These are phyloP conservation scores for Gallinago jamesoni DNA, from an alignment of 2,113 vertebrate genomes.

Conservation along the genomic window DNA sequence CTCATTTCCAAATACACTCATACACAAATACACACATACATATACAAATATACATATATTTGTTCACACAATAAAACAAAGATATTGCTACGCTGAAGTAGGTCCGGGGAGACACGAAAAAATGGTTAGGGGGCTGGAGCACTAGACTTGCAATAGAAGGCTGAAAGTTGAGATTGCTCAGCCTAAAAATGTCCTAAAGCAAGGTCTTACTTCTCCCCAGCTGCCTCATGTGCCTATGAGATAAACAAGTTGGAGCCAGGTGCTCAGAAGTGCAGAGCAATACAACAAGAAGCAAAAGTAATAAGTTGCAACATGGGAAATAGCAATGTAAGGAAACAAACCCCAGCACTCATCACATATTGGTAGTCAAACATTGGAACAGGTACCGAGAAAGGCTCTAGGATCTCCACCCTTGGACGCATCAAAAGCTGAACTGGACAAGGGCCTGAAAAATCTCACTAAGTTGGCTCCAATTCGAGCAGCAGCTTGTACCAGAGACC, in stretches of 20 bases:
- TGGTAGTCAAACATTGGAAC: neutral
- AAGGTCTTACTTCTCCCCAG: neutral
- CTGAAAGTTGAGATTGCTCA: neutral
- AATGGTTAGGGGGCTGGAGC: rapidly evolving
- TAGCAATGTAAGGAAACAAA: neutral
- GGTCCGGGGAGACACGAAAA: neutral
- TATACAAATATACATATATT: neutral
- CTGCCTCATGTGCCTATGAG: rapidly evolving
- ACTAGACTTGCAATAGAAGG: neutral
- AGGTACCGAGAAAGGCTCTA: neutral
- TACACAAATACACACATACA: neutral
- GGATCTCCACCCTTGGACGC: neutral
- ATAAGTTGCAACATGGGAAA: neutral
- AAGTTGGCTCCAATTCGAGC: neutral
- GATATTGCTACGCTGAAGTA: neutral
- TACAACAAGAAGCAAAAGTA: neutral
- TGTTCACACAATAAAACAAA: neutral
- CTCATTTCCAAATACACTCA: neutral
- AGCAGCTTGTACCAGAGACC: neutral
- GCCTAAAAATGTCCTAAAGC: neutral
- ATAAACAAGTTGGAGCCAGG: neutral
- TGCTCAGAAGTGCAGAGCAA: neutral
- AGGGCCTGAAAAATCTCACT: neutral
- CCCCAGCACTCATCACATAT: rapidly evolving
- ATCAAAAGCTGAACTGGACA: neutral